Conservation (phyloP, 2,888 invertebrate genomes). For the Cactoblastis cactorum region DNA sequence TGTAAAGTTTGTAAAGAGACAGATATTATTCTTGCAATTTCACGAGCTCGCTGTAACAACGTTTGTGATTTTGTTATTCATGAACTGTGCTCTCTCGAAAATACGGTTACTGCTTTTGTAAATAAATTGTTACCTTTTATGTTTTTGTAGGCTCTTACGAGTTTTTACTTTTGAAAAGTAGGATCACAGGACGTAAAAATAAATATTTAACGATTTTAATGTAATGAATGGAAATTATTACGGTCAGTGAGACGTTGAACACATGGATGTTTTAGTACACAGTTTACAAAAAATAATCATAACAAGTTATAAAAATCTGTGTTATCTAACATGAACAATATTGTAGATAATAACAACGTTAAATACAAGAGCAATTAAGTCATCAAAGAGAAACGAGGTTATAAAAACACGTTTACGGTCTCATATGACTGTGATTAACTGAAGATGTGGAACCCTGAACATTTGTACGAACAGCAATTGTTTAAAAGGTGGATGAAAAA, state of each 20-base stretch:
- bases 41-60: constrained; percentile 5
- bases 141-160: not conserved
- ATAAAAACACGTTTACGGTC: not conserved
- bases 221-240: too few species aligned
- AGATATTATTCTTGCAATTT: constrained; percentile 12
- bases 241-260: too few species aligned
- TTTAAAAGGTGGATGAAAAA: too few species aligned
- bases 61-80: constrained; percentile 11
- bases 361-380: not conserved
- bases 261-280: too few species aligned
- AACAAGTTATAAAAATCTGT: too few species aligned
- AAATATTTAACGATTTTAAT: not conserved
- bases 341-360: too few species aligned
- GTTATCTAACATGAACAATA: too few species aligned
- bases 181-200: not conserved
- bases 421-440: too few species aligned
- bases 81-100: not conserved
- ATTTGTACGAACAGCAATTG: too few species aligned
- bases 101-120: not conserved
- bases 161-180: not conserved
- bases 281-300: too few species aligned
- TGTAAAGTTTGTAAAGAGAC: constrained; percentile 4
- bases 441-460: too few species aligned
- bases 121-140: constrained; percentile 9
- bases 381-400: not conserved